Base-by-base conservation (phyloP, 2,797 vertebrate species). In the Acridotheres tristis region DNA sequence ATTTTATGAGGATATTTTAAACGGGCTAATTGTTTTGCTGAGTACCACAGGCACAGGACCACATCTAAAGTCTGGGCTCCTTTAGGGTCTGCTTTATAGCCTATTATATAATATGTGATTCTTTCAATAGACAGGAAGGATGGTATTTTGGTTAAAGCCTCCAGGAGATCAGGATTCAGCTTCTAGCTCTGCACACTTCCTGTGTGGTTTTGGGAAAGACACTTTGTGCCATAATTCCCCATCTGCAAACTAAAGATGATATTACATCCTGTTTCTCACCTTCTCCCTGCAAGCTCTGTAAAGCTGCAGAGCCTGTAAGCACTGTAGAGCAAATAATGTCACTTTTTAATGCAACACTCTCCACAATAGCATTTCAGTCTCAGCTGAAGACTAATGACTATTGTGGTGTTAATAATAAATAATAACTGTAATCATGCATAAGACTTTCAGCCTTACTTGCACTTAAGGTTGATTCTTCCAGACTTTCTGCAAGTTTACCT, bases 181-280 rank as follows among this genome's bases (percentile, higher is more conserved):
- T 90, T 67, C 95, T 58, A 94, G 88, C 91, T 96, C 83, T 62
- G 80, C 63, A 22, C 11, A 80, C 83, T 96, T 97, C 96, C 96
- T 97, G 91, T 96, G 96, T 96, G 96, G 95, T 95, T 95, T 96
- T 94, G 96, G 96, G 93, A 96, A 90, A 94, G 96, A 94, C 88
- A 95, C 88, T 96, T 94, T 95, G 88, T 95, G 94, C 94, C 94
- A 94, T 96, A 96, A 95, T 93, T 96, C 91, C 91, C 96, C 88
- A 88, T 95, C 96, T 96, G 96, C 96, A 97, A 96, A 94, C 91
- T 94, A 79, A 96, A 96, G 94, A 93, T 96, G 94, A 96, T 91
- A 95, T 95, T 97, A 95, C 94, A 96, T 97, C 92, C 96, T 96
- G 94, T 93, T 96, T 96, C 95, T 97, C 95, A 96, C 96, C 94